Conservation (phyloP, 2,888 invertebrate species). For the Idaea biselata region DNA sequence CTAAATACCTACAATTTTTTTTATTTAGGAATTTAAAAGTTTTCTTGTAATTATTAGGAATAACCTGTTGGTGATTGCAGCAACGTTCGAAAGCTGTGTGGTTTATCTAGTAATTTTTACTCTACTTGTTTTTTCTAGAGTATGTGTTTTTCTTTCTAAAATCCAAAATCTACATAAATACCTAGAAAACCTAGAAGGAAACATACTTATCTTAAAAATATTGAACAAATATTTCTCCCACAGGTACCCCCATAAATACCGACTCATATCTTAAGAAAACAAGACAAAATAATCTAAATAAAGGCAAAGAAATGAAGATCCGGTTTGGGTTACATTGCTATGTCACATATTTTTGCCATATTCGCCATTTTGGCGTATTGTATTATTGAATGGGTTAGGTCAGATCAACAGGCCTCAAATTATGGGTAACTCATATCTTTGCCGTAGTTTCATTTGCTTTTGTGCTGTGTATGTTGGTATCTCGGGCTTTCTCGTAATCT, state of each 20-base stretch:
- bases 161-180: too few relatives aligned
- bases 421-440: constrained; percentile 5
- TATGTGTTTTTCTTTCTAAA: too few relatives aligned
- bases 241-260: constrained; percentile 11
- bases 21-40: too few relatives aligned
- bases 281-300: constrained; percentile 14
- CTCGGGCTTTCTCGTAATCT: background rate
- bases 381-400: constrained; percentile 18
- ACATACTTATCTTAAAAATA: too few relatives aligned
- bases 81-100: too few relatives aligned
- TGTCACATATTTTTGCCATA: constrained; percentile 20
- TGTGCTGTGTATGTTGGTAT: constrained; percentile 1
- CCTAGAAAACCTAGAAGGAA: too few relatives aligned
- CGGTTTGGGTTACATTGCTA: constrained; percentile 18
- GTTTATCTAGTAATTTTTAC: too few relatives aligned
- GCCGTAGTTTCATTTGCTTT: constrained; percentile 2
- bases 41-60: too few relatives aligned
- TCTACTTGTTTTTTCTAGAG: too few relatives aligned
- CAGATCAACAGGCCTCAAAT: constrained; percentile 17
- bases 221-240: background rate
- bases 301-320: constrained; percentile 16
- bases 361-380: constrained; percentile 14
- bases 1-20: too few relatives aligned
- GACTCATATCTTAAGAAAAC: constrained; percentile 13
- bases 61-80: too few relatives aligned